Conservation (phyloP, 2,888 invertebrate species). For the Tinea trinotella region DNA sequence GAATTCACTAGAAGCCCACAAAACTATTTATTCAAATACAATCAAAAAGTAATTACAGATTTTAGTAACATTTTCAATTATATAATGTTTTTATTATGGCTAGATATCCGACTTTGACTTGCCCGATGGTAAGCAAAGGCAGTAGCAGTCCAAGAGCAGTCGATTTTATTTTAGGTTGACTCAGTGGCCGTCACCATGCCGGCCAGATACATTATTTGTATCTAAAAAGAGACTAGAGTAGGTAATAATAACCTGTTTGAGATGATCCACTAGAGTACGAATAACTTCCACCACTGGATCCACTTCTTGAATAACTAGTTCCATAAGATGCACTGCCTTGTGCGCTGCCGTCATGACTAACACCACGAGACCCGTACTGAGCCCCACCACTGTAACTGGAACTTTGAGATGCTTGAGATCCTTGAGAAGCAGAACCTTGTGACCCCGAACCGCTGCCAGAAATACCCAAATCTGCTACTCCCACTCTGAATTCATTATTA, state of each 20-base stretch:
- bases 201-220: too few relatives aligned
- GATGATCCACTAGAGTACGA: conserved; percentile 19
- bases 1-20: too few relatives aligned
- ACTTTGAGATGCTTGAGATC: conserved; percentile 24
- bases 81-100: too few relatives aligned
- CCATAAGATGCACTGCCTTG: conserved; percentile 4
- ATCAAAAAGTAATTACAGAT: too few relatives aligned
- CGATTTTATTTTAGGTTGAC: too few relatives aligned
- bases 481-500: conserved; percentile 55
- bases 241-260: conserved; percentile 19
- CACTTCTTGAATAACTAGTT: conserved; percentile 17
- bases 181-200: too few relatives aligned
- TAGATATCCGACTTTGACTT: too few relatives aligned
- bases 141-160: too few relatives aligned
- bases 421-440: conserved; percentile 25
- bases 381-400: conserved; percentile 20
- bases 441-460: conserved; percentile 26
- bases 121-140: too few relatives aligned
- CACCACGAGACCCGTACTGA: conserved; percentile 13
- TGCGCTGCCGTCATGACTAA: conserved; percentile 4
- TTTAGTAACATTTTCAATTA: too few relatives aligned
- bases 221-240: too few relatives aligned
- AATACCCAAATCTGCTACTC: conserved; percentile 48
- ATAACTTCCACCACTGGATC: conserved; percentile 16
- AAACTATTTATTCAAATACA: too few relatives aligned